These are phyloP conservation scores for Phylloscopus trochilus DNA, from an alignment of 2,113 vertebrate species.

Conservation along the genomic window DNA sequence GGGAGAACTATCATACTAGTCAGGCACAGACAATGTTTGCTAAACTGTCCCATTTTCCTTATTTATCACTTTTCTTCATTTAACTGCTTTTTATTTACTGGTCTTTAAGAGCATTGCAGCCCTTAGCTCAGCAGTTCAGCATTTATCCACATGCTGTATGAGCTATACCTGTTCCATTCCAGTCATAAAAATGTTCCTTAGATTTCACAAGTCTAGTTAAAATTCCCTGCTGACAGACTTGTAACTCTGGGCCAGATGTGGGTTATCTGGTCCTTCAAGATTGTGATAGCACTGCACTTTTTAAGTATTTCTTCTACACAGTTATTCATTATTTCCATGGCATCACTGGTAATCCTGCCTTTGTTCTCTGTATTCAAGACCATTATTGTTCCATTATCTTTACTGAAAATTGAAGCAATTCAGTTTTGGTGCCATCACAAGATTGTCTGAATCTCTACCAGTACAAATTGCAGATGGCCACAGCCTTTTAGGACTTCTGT, in stretches of 20 bases:
- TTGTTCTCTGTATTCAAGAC: background rate
- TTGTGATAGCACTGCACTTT: background rate
- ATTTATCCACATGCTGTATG: background rate
- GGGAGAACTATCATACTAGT: background rate
- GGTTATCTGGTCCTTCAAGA: background rate
- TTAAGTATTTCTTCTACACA: background rate
- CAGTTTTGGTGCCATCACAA: background rate
- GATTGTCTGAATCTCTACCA: background rate
- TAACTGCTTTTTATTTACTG: background rate
- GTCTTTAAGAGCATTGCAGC: background rate
- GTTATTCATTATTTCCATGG: background rate
- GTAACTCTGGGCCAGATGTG: background rate
- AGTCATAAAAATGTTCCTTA: background rate
- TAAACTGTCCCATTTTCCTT: background rate
- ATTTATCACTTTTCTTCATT: background rate
- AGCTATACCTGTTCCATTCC: background rate
- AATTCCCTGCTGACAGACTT: background rate
- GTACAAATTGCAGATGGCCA: background rate
- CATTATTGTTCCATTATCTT: background rate
- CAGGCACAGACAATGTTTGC: background rate
- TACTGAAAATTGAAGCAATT: background rate
- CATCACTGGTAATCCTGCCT: background rate
- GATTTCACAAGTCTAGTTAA: background rate
- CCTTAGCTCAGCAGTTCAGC: background rate
- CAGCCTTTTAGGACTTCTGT: background rate